A percentile compares a stretch with the other conserved stretches of the same genome.
Conservation (phyloP, 1,140 invertebrate genomes). For the Pogonus chalceus region DNA sequence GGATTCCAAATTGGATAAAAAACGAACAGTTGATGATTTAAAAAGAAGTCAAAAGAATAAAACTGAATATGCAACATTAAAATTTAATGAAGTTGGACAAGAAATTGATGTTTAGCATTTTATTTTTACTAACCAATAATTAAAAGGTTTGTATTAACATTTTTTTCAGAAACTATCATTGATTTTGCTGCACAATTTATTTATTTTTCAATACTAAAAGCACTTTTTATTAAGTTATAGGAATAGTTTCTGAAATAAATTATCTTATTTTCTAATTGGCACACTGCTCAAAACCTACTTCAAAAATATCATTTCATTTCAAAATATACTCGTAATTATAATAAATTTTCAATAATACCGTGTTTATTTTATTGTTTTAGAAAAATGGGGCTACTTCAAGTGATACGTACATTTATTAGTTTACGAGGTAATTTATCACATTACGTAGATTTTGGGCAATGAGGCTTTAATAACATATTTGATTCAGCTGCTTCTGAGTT, state of each 20-base stretch:
- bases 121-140: conserved; percentile 1
- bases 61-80: conserved; percentile 64
- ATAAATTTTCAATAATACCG: not conserved
- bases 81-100: conserved; percentile 64
- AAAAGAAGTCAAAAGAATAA: not conserved
- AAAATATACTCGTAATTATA: not conserved
- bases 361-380: conserved; percentile 28
- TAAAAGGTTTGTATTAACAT: not conserved
- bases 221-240: too few relatives aligned
- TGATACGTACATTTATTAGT: conserved; percentile 56
- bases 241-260: too few relatives aligned
- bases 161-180: too few relatives aligned
- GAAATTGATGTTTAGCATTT: conserved; percentile 62
- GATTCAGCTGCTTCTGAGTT: too few relatives aligned
- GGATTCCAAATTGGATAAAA: conserved; percentile 18
- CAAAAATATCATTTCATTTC: not conserved
- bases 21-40: not conserved
- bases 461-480: too few relatives aligned
- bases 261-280: not conserved
- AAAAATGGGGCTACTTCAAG: conserved; percentile 39
- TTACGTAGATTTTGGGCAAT: conserved; percentile 26
- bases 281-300: conserved; percentile 5
- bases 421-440: conserved; percentile 26
- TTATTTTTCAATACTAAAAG: too few relatives aligned
- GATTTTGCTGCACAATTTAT: too few relatives aligned